Evolutionary conservation across 2,797 vertebrate species (phyloP), one percentile per base, ranked within the genome.

Genomic region (Sebastes matsubarae): DNA sequence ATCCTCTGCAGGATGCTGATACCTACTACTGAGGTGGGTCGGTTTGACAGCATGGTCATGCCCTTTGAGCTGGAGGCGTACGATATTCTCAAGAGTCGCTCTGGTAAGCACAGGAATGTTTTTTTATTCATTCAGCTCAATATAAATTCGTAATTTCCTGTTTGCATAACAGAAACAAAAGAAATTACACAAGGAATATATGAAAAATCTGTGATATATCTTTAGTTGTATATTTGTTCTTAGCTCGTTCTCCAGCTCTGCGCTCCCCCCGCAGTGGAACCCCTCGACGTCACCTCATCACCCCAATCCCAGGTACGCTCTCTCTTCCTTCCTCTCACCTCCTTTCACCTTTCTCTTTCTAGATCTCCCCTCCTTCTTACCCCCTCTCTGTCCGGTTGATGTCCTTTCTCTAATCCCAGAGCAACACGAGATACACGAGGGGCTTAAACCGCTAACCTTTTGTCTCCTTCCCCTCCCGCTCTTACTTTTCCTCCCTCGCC

Each of bases 41-140:
- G 93, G 29, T 99, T 99, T 11, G 98, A 99, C 93, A 98, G 97
- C 91, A 96, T 99, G 97, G 97, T 99, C 79, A 96, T 97, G 92
- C 97, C 97, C 0, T 95, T 97, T 91, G 98, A 99, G 87, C 92
- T 98, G 85, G 97, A 99, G 93, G 98, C 98, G 0, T 99, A 98
- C 0, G 95, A 97, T 16, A 94, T 96, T 64, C 97, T 99, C n/a
- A 99, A 96, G 92, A 97, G 92, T 89, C 96, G 96, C 88, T 96
- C 97, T 87, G 95, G 98, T 98, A 93, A 92, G 95, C 30, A 76
- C 16, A 64, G 3, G 7, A 52, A 57, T 60, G 16, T 27, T 67
- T 27, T 36, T 65, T 46, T n/a, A 16, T 30, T 36, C 22, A 38
- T 25, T 27, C 16, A 22, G 14, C 42, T 65, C 16, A 10, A 27